Conservation (phyloP, 2,113 vertebrate species). For the Odobenus rosmarus region DNA sequence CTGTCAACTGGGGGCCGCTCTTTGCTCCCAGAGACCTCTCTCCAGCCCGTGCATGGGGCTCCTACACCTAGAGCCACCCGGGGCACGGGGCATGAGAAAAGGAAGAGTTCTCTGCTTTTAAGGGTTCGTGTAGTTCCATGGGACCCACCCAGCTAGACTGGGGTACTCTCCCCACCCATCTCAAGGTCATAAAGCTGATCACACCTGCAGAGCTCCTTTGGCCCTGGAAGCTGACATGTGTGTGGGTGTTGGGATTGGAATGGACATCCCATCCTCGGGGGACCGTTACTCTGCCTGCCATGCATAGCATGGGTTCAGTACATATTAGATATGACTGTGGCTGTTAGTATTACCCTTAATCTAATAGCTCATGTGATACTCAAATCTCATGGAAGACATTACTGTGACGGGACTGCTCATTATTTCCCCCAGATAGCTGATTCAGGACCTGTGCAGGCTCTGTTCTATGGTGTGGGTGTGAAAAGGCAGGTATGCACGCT, state of each 20-base stretch:
- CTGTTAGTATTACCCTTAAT: not conserved
- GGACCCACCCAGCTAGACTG: not conserved
- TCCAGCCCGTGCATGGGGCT: too few relatives aligned
- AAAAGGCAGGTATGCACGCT: not conserved
- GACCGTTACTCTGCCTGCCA: not conserved
- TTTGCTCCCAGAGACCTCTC: too few relatives aligned
- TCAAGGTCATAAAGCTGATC: not conserved
- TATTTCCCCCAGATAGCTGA: not conserved
- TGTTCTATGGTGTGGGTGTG: not conserved
- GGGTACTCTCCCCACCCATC: not conserved
- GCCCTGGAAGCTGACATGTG: not conserved
- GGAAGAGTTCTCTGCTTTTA: not conserved
- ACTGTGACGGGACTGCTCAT: not conserved
- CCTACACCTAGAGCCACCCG: too few relatives aligned
- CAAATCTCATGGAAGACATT: not conserved
- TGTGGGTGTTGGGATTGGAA: not conserved
- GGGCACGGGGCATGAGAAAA: too few relatives aligned
- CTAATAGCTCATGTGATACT: not conserved
- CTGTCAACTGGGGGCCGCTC: too few relatives aligned
- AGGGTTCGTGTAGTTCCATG: not conserved
- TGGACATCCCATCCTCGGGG: not conserved
- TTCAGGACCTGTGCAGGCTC: not conserved
- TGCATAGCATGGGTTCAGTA: not conserved
- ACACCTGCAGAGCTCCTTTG: not conserved
- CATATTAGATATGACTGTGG: not conserved